Evolutionary conservation across 1,140 invertebrate genomes (phyloP), one percentile per base, ranked within the genome.

Genomic region (Lysiphlebus fabarum): DNA sequence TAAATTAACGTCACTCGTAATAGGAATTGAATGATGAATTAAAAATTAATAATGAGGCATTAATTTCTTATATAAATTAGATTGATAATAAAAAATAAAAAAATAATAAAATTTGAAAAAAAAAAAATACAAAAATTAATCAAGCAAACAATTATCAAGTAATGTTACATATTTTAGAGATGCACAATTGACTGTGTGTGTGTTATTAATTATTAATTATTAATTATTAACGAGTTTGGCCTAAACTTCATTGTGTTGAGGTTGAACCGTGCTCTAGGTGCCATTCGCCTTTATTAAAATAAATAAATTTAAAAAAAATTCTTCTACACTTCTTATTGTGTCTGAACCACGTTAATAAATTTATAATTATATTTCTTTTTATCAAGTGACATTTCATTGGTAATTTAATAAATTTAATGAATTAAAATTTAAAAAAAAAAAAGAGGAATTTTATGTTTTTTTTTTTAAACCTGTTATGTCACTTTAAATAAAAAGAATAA

Each of bases 11-110:
- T 70, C 69, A 67, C 62, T 74, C 63, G 65, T 72, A 66, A 72
- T 72, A 76, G 75, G 75, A 77, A 77, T 77, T 76, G 75, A 77
- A 63, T 60, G n/a, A 58, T 66, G 37, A 66, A 69, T 64, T 62
- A 53, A 17, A 1, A 17, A 17, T 17, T 17, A 17, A 17, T 17
- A 17, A 17, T 17, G 17, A 17, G 3, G 17, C 17, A 53, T 71
- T 74, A 63, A 67, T 73, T 74, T 76, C 69, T 64, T 70, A 17
- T 17, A 17, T 17, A 17, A 17, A 17, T 17, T 17, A 17, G 17
- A 17, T 17, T 1, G 3, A 1, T 1, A 17, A 17, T 17, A 3
- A 17, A 17, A 17, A 17, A 3, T 1, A 17, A 17, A 17, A 17
- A 17, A 17, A 3, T 17, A 17, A 17, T 1, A 17, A 17, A 17